A percentile compares a stretch with the other conserved stretches of the same genome.
Evolutionary conservation across 2,888 invertebrate genomes (phyloP).

Genomic region (Galerucella pusilla): DNA sequence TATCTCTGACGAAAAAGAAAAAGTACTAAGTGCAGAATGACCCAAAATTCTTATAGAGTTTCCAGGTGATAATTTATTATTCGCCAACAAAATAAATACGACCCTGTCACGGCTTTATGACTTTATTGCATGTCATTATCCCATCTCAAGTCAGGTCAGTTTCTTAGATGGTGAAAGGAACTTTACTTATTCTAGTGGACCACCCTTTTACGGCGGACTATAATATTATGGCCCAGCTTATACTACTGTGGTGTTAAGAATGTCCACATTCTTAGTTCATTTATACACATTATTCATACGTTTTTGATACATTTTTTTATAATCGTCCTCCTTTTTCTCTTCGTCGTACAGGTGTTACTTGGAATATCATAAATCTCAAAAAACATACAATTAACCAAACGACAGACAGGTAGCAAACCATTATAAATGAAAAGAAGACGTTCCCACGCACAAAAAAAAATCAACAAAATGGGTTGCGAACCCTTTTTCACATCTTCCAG

Average conservation of each 20-base stretch:
- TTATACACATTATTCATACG: neutral
- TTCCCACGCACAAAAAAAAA: slow-evolving; percentile 43
- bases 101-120: too few relatives aligned
- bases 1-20: too few relatives aligned
- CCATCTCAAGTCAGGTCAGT: too few relatives aligned
- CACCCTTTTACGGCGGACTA: too few relatives aligned
- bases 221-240: too few relatives aligned
- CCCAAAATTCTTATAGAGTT: too few relatives aligned
- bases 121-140: too few relatives aligned
- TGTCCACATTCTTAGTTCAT: neutral
- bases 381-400: slow-evolving; percentile 36
- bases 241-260: neutral
- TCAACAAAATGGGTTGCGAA: slow-evolving; percentile 46
- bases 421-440: slow-evolving; percentile 20
- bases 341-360: slow-evolving; percentile 28
- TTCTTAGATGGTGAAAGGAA: too few relatives aligned
- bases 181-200: too few relatives aligned
- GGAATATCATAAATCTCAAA: slow-evolving; percentile 33
- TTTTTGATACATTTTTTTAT: neutral
- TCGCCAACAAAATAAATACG: too few relatives aligned
- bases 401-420: slow-evolving; percentile 40
- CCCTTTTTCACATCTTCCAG: slow-evolving; percentile 31
- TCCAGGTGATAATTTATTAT: too few relatives aligned
- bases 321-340: neutral
- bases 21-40: too few relatives aligned